Evolutionary conservation across 2,888 invertebrate species (phyloP), one percentile per base, ranked within the genome.

Genomic region (Lasioglossum pauxillum): DNA sequence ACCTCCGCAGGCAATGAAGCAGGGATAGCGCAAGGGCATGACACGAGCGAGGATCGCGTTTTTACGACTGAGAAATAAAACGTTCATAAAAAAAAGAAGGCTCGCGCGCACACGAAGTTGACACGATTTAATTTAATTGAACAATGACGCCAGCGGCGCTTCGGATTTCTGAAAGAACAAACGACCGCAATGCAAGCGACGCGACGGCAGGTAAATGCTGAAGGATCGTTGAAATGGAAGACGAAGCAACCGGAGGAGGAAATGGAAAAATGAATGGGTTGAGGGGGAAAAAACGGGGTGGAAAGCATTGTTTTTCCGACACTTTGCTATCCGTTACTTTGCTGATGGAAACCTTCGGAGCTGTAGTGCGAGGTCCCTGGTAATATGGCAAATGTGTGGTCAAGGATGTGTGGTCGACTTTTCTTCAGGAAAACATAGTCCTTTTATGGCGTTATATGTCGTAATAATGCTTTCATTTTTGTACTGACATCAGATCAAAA

Each of bases 301-400:
- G 67, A 19, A 23, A 38, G 3, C 19, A 19, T 67, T 10, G 23
- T 67, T 67, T 35, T 19, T 38, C 31, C 23, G 19, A 8, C n/a
- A 31, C 31, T 31, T 31, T 31, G 31, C 31, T 31, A 31, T 31
- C 31, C 31, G 91, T 93, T 91, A 69, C 91, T 31, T 64, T 7
- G 7, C 16, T 14, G 31, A 31, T 64, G 64, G 27, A 31, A 64
- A 64, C 16, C 16, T 16, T 27, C 16, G 31, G 2, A 64, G 5
- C 1, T 16, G 27, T 7, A 1, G 64, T 31, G n/a, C 5, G 57
- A 57, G n/a, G 8, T 16, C 31, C 0, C 16, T 16, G 31, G 16
- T 64, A 31, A 64, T 64, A 8, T 31, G 31, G 16, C 16, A 7
- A 46, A 60, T 60, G 16, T 60, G 31, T 27, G 27, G 60, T 60